Evolutionary conservation across 2,797 vertebrate species (phyloP), one percentile per base, ranked within the genome.

Genomic region (Diplodus puntazzo): DNA sequence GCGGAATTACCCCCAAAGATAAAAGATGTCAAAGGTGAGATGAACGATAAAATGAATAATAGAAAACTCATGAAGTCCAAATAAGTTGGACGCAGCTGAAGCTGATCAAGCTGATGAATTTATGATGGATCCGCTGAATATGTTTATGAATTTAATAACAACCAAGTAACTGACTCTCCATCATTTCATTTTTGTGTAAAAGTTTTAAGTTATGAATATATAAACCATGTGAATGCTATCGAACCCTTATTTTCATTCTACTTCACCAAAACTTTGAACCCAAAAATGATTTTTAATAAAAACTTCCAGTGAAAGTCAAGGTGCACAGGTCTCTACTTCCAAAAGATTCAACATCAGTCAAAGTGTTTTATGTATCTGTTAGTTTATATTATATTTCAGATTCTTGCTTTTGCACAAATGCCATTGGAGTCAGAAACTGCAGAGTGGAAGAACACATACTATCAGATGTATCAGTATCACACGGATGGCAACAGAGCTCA

Each of bases 221-320:
- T 43, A n/a, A 77, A 67, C 61, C 53, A 49, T 58, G 50, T 70
- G 55, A 80, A 60, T 66, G 55, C 50, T 73, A 55, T 60, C 62
- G 43, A 12, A 46, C 16, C 69, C 49, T 30, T 18, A 45, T 46
- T 61, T 61, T 11, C 4, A 61, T 66, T 57, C 14, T 59, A 3
- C 1, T 0, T 34, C n/a, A 9, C 34, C 17, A 39, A 75, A 66
- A 61, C 1, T 27, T 73, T 66, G 3, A 68, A 69, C 55, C 54
- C 50, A 20, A 71, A 61, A 42, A 7, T 16, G 0, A 66, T 49
- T 77, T 69, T 69, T 42, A 80, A 80, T 84, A 77, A 79, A 83
- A 30, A 3, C 2, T 25, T 66, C 5, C 2, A 46, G 2, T 43
- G 50, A 53, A 69, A 70, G 48, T 54, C 12, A 10, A 10, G 13